Evolutionary conservation across 1,140 invertebrate genomes (phyloP), one percentile per base, ranked within the genome.

Genomic region (Orussus abietinus): DNA sequence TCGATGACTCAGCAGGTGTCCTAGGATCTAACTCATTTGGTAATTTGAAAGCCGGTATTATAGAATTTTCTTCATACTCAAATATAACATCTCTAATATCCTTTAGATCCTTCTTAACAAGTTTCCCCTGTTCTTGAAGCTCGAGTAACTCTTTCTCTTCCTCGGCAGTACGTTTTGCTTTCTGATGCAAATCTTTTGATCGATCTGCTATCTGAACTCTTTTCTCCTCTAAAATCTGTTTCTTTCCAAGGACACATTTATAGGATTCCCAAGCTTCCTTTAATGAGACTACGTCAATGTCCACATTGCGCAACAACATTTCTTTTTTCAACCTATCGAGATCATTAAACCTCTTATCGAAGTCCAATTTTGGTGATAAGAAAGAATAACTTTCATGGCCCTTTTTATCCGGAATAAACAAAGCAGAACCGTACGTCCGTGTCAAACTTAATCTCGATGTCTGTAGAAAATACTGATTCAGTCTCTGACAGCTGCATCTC

Each of bases 21-120:
- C 63, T 66, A n/a, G 62, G 38, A 65, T 88, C 80, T 13, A 88
- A 51, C 36, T 58, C 47, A 56, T 85, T 87, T 0, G 86, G 86
- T 32, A 88, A 51, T 53, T 73, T 74, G 26, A 88, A 66, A 34
- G 73, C 57, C 59, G 75, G 65, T 11, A 77, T 35, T 4, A 82
- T 66, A 0, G 81, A 70, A 35, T 65, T 63, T 53, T 84, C 80
- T 53, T 86, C 80, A 28, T 85, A 53, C 10, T 75, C 73, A 75
- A 78, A 81, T 3, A 80, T 46, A 37, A 66, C 64, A 12, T 72
- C 48, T 58, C 75, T 80, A 26, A 85, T 56, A 39, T 57, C 69
- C 58, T 75, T 81, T 12, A 81, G 49, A 42, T 86, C 80, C 14
- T 81, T 72, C 51, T 78, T 79, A 0, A 85, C 19, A 7, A 79